These are phyloP conservation scores for Bubalus kerabau DNA, from an alignment of 2,113 vertebrate genomes.

Conservation along the genomic window DNA sequence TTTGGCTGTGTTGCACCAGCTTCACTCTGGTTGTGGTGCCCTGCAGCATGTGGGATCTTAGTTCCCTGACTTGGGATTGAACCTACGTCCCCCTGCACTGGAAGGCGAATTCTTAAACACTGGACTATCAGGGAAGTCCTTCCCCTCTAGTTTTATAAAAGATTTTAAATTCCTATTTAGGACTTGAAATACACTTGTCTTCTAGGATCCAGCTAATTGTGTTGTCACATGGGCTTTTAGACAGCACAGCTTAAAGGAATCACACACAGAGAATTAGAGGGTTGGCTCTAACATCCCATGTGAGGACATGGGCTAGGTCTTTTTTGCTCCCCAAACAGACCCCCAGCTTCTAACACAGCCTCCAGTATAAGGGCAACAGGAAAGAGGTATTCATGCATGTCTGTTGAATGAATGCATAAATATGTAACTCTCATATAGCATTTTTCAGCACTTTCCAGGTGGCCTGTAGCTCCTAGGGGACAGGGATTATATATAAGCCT, in stretches of 20 bases:
- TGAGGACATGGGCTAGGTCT: not conserved
- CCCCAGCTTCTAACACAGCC: not conserved
- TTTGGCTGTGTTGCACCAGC: not conserved
- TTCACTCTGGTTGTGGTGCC: not conserved
- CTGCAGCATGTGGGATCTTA: not conserved
- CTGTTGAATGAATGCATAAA: not conserved
- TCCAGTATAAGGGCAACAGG: not conserved
- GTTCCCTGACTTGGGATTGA: not conserved
- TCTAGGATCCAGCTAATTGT: not conserved
- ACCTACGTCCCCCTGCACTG: not conserved
- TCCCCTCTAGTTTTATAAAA: not conserved
- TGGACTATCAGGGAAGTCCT: not conserved
- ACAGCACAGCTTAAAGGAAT: not conserved
- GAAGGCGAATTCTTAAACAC: not conserved
- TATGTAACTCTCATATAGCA: not conserved
- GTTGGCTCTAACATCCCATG: too few species aligned
- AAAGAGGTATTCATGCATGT: not conserved
- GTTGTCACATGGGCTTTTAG: not conserved
- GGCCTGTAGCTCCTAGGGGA: not conserved
- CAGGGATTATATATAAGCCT: not conserved
- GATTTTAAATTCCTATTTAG: not conserved
- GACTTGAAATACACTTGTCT: not conserved
- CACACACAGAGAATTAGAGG: not conserved
- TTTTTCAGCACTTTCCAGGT: not conserved
- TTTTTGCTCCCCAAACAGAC: not conserved